Conservation (phyloP, 2,888 invertebrate species). For the Dinocampus coccinellae region DNA sequence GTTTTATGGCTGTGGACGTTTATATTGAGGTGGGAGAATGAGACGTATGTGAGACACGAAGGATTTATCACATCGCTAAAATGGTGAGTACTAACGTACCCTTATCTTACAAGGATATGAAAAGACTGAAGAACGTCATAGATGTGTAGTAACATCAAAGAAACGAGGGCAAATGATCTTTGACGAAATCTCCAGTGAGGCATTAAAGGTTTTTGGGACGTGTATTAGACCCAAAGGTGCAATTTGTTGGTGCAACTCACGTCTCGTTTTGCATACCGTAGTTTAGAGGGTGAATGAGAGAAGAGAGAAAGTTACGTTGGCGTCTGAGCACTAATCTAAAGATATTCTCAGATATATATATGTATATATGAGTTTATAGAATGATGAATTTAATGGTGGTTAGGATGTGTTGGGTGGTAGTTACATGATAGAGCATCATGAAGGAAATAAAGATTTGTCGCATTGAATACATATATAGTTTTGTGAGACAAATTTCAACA, state of each 20-base stretch:
- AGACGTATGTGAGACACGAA: background rate
- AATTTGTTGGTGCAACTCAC: slow-evolving; percentile 34
- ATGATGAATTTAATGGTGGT: background rate
- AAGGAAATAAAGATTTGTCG: background rate
- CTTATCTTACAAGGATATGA: slow-evolving; percentile 8
- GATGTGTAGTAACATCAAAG: slow-evolving; percentile 3
- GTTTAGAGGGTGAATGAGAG: background rate
- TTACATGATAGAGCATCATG: background rate
- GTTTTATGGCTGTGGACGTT: background rate
- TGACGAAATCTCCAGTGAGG: slow-evolving; percentile 29
- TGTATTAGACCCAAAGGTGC: slow-evolving; percentile 32
- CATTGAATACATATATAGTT: background rate
- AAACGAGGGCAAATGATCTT: slow-evolving; percentile 25
- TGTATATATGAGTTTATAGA: no score
- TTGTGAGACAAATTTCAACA: background rate
- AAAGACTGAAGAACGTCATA: background rate
- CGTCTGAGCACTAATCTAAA: background rate
- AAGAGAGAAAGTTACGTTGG: background rate
- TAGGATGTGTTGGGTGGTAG: background rate
- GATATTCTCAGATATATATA: slow-evolving; percentile 3
- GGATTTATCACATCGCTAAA: background rate
- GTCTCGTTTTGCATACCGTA: slow-evolving; percentile 31
- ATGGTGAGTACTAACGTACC: background rate
- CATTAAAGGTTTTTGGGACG: slow-evolving; percentile 32
- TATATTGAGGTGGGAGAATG: background rate